Evolutionary conservation across 1,140 invertebrate species (phyloP).

Genomic region (Aphelinus certus): DNA sequence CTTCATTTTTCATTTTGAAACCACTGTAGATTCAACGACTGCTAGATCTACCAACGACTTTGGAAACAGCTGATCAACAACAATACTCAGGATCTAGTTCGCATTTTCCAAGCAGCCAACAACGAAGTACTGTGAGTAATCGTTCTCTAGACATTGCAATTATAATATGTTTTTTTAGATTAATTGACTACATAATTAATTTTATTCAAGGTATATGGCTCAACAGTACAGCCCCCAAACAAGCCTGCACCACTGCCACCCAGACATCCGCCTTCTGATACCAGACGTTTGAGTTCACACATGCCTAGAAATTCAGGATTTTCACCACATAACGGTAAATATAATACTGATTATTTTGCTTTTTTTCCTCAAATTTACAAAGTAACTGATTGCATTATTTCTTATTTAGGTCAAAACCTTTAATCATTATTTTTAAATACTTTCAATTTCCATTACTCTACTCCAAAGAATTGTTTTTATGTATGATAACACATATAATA

Average conservation of each 20-base stretch:
- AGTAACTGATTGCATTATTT: neutral
- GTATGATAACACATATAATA: no score
- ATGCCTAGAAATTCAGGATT: constrained; percentile 68
- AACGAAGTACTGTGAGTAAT: constrained; percentile 58
- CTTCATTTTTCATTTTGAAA: constrained; percentile 16
- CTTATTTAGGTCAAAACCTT: neutral
- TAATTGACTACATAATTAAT: neutral
- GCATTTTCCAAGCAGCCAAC: constrained; percentile 58
- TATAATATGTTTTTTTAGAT: neutral
- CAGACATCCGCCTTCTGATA: constrained; percentile 70
- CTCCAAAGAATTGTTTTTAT: no score
- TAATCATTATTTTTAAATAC: no score
- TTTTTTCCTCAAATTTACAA: no score
- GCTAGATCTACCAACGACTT: constrained; percentile 88
- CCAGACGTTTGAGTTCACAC: constrained; percentile 68
- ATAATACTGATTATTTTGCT: no score
- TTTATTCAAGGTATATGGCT: constrained; percentile 52
- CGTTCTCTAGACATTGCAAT: neutral
- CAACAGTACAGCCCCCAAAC: constrained; percentile 66
- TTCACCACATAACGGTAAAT: constrained; percentile 65
- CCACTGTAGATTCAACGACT: constrained; percentile 79
- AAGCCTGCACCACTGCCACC: constrained; percentile 69
- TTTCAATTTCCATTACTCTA: no score
- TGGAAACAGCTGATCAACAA: constrained; percentile 78
- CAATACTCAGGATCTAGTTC: constrained; percentile 52